Conservation (phyloP, 2,888 invertebrate species). For the Cremastinae sp. region DNA sequence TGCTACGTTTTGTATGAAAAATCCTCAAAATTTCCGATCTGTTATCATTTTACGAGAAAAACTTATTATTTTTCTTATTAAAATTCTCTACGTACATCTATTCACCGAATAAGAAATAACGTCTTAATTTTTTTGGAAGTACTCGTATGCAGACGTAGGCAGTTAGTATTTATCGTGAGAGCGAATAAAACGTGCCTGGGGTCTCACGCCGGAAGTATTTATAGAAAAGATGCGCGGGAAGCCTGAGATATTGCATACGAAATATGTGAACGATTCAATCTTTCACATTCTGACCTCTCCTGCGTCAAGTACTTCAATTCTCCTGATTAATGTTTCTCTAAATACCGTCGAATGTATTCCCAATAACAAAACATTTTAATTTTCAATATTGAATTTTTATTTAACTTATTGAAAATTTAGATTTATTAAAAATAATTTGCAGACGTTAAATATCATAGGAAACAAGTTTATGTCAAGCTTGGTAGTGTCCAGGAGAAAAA, state of each 20-base stretch:
- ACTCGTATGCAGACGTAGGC: background rate
- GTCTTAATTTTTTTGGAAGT: background rate
- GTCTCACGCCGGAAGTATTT: conserved; percentile 66
- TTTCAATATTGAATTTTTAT: too few species aligned
- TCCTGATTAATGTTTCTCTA: conserved; percentile 58
- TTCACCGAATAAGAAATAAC: too few species aligned
- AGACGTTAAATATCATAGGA: too few species aligned
- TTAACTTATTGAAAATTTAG: too few species aligned
- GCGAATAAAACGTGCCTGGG: conserved; percentile 40
- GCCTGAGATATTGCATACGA: conserved; percentile 41
- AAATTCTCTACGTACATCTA: too few species aligned
- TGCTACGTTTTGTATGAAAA: too few species aligned
- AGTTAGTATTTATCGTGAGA: conserved; percentile 28
- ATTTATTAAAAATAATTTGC: too few species aligned
- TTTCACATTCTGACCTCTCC: conserved; percentile 39
- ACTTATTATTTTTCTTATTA: too few species aligned
- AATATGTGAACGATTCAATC: conserved; percentile 59
- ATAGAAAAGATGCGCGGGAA: conserved; percentile 59
- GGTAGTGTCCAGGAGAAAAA: too few species aligned
- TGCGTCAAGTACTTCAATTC: conserved; percentile 52
- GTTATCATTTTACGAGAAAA: too few species aligned
- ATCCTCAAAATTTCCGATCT: too few species aligned
- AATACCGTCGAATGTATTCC: conserved; percentile 19
- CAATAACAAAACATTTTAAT: conserved; percentile 8
- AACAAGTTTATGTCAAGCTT: too few species aligned